Percentiles rank a stretch among this genome's conserved stretches.
Conservation (phyloP, 2,113 vertebrate genomes). For the Lethenteron camtschaticum region DNA sequence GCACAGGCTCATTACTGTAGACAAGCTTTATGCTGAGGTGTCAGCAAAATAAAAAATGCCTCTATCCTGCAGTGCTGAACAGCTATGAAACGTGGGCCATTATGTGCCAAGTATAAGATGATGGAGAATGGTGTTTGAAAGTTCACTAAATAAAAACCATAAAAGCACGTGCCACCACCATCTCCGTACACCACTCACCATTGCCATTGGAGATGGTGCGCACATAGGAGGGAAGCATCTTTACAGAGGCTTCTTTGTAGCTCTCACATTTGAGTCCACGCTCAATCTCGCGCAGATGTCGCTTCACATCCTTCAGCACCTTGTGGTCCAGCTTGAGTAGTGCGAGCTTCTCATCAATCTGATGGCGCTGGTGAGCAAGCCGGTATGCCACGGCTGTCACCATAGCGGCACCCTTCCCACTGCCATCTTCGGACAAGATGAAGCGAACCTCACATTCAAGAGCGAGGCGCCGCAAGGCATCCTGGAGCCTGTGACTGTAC, state of each 20-base stretch:
- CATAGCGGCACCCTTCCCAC: conserved; percentile 84
- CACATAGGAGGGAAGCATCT: conserved; percentile 83
- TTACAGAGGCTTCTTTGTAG: conserved; percentile 30
- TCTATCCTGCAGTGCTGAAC: no score
- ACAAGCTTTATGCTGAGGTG: no score
- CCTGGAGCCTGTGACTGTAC: conserved; percentile 59
- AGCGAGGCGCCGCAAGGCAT: conserved; percentile 53
- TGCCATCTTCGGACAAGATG: conserved; percentile 60
- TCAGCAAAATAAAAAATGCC: no score
- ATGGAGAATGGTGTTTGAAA: no score
- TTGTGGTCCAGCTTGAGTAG: conserved; percentile 35
- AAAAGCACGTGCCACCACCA: background rate
- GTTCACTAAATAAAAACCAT: background rate
- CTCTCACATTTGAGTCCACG: conserved; percentile 39
- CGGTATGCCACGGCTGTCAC: conserved; percentile 78
- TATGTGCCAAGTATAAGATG: no score
- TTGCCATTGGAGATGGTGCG: conserved; percentile 63
- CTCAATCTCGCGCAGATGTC: conserved; percentile 48
- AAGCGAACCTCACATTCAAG: conserved; percentile 74
- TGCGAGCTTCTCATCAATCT: conserved; percentile 43
- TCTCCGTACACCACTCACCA: conserved; percentile 22
- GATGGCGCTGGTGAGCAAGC: conserved; percentile 43
- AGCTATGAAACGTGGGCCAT: no score
- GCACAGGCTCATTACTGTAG: no score
- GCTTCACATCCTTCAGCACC: conserved; percentile 62